phyloP scores from a whole-genome alignment of 37 sponge, comb jelly and placozoan genomes.

The Diacarnus erythraeanus region DNA sequence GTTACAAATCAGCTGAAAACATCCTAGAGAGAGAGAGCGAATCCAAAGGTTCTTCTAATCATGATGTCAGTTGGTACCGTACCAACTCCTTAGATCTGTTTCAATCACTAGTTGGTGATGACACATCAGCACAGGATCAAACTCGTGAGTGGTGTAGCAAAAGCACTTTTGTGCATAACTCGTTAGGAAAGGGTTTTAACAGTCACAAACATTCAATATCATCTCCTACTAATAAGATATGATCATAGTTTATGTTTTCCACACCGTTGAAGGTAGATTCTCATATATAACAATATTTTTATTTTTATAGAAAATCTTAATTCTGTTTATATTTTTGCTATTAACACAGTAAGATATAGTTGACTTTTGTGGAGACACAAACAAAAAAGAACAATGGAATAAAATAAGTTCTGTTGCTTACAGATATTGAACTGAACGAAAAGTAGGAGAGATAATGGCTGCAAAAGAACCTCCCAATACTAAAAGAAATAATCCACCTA shows the following conservation, averaged over 20 bases:
- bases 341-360: not conserved
- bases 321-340: not conserved
- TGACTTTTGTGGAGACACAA: not conserved
- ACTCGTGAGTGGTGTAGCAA: not conserved
- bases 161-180: not conserved
- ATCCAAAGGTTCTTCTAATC: no score
- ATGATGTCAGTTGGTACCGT: not conserved
- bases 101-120: slow-evolving; percentile 32
- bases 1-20: slow-evolving; percentile 26
- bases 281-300: no score
- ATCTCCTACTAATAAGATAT: not conserved
- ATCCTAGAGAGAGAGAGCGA: not conserved
- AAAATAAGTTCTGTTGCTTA: not conserved
- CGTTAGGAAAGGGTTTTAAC: no score
- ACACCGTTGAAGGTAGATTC: no score
- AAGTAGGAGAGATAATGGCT: not conserved
- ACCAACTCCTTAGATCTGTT: not conserved
- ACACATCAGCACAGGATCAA: not conserved
- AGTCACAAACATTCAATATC: slow-evolving; percentile 5
- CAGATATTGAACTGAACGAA: slow-evolving; percentile 1
- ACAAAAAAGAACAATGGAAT: not conserved
- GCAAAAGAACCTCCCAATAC: not conserved
- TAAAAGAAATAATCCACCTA: slow-evolving; percentile 42
- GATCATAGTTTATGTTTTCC: not conserved
- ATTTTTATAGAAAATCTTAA: not conserved